Base-by-base conservation (phyloP, 2,797 vertebrate genomes). In the Etheostoma perlongum region DNA sequence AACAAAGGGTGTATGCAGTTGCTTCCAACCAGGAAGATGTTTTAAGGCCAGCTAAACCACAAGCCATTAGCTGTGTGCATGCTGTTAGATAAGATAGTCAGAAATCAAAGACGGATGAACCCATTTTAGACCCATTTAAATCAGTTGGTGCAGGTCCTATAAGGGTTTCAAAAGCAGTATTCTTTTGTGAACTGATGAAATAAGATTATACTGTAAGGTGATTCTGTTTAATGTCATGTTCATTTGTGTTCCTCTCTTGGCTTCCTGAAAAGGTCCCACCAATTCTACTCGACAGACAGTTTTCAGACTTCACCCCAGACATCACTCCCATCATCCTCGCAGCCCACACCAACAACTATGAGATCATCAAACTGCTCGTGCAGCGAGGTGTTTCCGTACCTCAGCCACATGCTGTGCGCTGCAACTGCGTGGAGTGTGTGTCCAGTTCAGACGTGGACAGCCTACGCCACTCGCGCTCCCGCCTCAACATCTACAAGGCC, bases 271-370 rank as follows among this genome's bases (percentile, higher is more conserved):
- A 99, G 98, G 96, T 99, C 27, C 98, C 97, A 23, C 97, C 96
- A 5, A 95, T 97, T 65, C 95, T 99, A 54, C 93, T 97, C 59
- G 96, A 99, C 93, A 98, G 95, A 77, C 98, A 99, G 90, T 99
- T 99, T 90, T 99, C 98, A 0, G 96, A 98, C 93, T 99, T 99
- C 87, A 99, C 98, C 0, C 98, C 98, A 0, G 98, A 99, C 91
- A 98, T 99, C 72, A 99, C 98, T 0, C 98, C 98, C 1, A 99
- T 99, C 90, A 97, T 99, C 90, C 92, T 99, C 70, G 98, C 98
- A 21, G 98, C 98, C 44, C 98, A 99, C 93, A 99, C 98, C 49
- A 99, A 99, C 94, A 99, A 99, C 91, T 99, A 99, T 0, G 96
- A 99, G 90, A 97, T 99, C 72, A 98, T 99, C 88, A 99, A 99